These are phyloP conservation scores for Himalopsyche phryganea DNA, from an alignment of 1,140 invertebrate genomes.

Conservation along the genomic window DNA sequence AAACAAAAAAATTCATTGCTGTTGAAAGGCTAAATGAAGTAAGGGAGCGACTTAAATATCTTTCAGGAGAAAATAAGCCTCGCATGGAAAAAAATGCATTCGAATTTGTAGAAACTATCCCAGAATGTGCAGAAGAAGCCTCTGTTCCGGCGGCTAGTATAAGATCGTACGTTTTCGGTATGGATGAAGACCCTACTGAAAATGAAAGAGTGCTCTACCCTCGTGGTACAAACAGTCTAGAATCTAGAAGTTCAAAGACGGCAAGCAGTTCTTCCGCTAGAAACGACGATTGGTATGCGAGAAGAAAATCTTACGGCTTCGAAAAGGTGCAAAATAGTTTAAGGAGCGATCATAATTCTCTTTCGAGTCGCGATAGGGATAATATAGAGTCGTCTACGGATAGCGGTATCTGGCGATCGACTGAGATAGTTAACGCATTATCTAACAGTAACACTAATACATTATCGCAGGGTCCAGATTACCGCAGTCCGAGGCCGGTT, in stretches of 20 bases:
- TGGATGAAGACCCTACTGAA: slow-evolving; percentile 39
- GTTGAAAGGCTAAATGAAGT: slow-evolving; percentile 59
- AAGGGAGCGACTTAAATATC: slow-evolving; percentile 50
- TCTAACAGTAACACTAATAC: not conserved
- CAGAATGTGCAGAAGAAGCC: slow-evolving; percentile 14
- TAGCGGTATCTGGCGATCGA: slow-evolving; percentile 67
- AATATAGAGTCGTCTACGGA: slow-evolving; percentile 66
- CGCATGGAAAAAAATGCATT: slow-evolving; percentile 35
- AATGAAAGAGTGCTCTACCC: slow-evolving; percentile 37
- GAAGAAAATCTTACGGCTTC: slow-evolving; percentile 71
- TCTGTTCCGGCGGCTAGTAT: slow-evolving; percentile 28
- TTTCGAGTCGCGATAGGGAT: slow-evolving; percentile 48
- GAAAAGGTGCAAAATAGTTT: slow-evolving; percentile 58
- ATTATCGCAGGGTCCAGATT: not conserved
- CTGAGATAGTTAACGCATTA: slow-evolving; percentile 55
- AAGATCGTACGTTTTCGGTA: slow-evolving; percentile 39
- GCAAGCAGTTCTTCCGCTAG: slow-evolving; percentile 43
- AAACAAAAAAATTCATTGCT: slow-evolving; percentile 51
- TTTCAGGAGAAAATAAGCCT: slow-evolving; percentile 40
- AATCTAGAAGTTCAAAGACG: slow-evolving; percentile 48
- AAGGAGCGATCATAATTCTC: slow-evolving; percentile 41
- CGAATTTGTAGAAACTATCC: slow-evolving; percentile 27
- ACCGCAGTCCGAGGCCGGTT: not conserved
- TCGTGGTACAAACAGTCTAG: slow-evolving; percentile 55
- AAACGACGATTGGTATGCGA: slow-evolving; percentile 63